Conservation (phyloP, 2,113 vertebrate genomes). For the Phodopus roborovskii region DNA sequence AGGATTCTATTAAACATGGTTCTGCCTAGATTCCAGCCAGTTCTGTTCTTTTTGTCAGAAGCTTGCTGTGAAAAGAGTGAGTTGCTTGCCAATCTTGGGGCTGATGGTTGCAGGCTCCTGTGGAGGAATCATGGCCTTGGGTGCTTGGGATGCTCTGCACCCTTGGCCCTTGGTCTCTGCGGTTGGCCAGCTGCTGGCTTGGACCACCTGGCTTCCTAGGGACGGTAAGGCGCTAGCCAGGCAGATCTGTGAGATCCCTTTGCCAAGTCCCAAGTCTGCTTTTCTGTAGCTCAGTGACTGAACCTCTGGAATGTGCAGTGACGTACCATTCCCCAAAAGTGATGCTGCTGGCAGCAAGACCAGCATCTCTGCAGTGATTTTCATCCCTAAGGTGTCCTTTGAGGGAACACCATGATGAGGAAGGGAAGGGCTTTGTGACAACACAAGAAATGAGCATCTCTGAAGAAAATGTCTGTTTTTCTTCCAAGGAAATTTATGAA, state of each 20-base stretch:
- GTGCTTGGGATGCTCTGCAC: neutral
- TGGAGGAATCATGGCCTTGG: neutral
- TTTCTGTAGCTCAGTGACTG: slow-evolving; percentile 51
- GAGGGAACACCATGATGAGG: neutral
- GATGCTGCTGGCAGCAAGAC: slow-evolving; percentile 84
- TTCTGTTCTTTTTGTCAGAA: slow-evolving; percentile 79
- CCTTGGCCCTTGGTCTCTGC: neutral
- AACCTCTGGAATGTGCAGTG: slow-evolving; percentile 82
- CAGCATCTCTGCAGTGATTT: slow-evolving; percentile 82
- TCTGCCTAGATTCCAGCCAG: slow-evolving; percentile 76
- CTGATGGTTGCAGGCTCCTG: slow-evolving; percentile 47
- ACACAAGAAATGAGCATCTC: neutral
- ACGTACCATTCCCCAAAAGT: slow-evolving; percentile 71
- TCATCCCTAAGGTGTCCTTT: slow-evolving; percentile 17
- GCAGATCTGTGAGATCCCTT: slow-evolving; percentile 25
- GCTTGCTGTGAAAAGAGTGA: slow-evolving; percentile 75
- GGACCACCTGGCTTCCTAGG: slow-evolving; percentile 61
- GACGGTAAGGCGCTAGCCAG: slow-evolving; percentile 77
- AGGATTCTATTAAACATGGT: slow-evolving; percentile 82
- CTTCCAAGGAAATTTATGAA: neutral
- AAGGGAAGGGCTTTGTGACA: no score
- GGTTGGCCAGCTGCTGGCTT: neutral
- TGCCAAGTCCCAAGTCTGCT: neutral
- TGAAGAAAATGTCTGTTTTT: neutral
- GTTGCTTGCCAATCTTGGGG: slow-evolving; percentile 66